These are phyloP conservation scores for Sminthurinus aureus DNA, from an alignment of 2,888 invertebrate genomes.

Conservation along the genomic window DNA sequence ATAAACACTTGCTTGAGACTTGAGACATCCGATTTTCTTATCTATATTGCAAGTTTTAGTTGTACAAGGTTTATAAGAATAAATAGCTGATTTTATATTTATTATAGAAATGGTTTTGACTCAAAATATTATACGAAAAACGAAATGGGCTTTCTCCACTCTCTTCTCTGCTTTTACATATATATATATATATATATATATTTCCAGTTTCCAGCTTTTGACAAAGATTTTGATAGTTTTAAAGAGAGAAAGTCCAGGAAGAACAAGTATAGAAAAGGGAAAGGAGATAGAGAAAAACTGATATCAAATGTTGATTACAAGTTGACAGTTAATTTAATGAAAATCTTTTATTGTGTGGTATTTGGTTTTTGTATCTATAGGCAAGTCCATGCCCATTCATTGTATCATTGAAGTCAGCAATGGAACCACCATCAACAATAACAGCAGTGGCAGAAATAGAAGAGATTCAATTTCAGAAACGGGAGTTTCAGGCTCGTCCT, in stretches of 20 bases:
- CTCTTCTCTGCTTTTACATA: background rate
- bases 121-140: background rate
- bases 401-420: constrained; percentile 83
- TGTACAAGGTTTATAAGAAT: background rate
- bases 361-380: constrained; percentile 66
- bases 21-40: too few relatives aligned
- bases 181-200: too few relatives aligned
- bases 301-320: constrained; percentile 21
- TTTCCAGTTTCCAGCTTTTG: background rate
- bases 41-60: too few relatives aligned
- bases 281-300: background rate
- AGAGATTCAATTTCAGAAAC: constrained; percentile 32
- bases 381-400: constrained; percentile 89
- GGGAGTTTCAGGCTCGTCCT: constrained; percentile 39
- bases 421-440: constrained; percentile 51
- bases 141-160: background rate
- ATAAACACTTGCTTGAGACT: too few relatives aligned
- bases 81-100: background rate
- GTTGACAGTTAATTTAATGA: constrained; percentile 39
- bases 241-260: constrained; percentile 20
- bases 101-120: too few relatives aligned
- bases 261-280: background rate
- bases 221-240: constrained; percentile 25
- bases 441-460: background rate
- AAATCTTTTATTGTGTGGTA: constrained; percentile 23